Evolutionary conservation across 2,113 vertebrate genomes (phyloP).

Genomic region (Struthio camelus): DNA sequence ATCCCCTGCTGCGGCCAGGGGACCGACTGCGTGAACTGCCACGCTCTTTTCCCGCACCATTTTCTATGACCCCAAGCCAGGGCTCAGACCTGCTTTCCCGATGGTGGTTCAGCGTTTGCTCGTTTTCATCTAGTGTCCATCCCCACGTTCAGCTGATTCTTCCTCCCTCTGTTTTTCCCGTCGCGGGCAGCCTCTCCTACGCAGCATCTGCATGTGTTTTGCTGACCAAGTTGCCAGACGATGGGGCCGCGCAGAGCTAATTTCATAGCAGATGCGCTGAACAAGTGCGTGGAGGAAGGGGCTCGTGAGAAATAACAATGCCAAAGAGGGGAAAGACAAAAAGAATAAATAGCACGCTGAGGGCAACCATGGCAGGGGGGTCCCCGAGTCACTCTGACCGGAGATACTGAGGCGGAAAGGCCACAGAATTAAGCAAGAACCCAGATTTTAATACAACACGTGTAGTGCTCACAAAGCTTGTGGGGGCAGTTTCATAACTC

Average conservation of each 20-base stretch:
- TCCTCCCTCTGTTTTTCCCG: neutral
- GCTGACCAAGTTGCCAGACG: neutral
- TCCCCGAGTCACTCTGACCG: fast-evolving
- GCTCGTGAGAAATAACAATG: neutral
- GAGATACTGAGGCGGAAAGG: neutral
- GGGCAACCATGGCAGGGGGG: fast-evolving
- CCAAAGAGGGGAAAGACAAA: neutral
- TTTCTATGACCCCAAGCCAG: neutral
- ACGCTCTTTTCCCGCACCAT: neutral
- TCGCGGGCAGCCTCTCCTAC: neutral
- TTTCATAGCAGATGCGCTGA: neutral
- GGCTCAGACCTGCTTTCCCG: neutral
- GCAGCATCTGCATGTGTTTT: neutral
- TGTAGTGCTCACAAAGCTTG: fast-evolving
- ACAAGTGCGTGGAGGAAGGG: neutral
- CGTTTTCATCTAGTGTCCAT: neutral
- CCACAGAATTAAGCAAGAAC: neutral
- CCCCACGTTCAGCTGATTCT: neutral
- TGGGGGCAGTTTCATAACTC: conserved; percentile 46
- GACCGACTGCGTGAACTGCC: neutral
- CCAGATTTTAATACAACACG: neutral
- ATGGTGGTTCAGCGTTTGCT: neutral
- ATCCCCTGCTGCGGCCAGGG: neutral
- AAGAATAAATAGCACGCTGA: fast-evolving
- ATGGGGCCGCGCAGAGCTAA: neutral